phyloP scores from a whole-genome alignment of 2,888 invertebrate genomes.

The Pheosia gnoma region DNA sequence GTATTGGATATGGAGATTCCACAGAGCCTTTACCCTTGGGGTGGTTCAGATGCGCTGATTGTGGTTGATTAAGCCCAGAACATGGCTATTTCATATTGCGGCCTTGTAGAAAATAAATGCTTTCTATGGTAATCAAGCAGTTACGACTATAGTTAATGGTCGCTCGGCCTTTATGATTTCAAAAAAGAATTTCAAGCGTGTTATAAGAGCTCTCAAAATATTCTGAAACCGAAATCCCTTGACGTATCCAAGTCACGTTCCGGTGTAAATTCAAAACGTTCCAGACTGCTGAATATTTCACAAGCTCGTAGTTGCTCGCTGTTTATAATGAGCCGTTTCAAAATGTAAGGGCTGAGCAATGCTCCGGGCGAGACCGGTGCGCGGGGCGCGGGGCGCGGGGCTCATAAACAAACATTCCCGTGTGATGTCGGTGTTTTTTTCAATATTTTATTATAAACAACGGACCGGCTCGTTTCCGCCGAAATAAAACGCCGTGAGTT shows the following conservation, averaged over 20 bases:
- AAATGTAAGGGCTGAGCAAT: conserved; percentile 7
- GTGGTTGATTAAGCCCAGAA: too few relatives aligned
- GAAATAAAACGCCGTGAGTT: conserved; percentile 3
- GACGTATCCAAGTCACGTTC: background rate
- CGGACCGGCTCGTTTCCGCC: conserved; percentile 14
- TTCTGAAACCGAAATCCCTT: conserved; percentile 1
- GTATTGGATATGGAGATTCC: too few relatives aligned
- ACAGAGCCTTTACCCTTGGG: too few relatives aligned
- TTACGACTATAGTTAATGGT: background rate
- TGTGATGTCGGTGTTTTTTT: conserved; percentile 20
- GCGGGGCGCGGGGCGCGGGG: background rate
- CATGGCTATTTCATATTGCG: too few relatives aligned
- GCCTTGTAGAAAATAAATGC: background rate
- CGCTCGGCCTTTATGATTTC: background rate
- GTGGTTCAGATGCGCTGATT: too few relatives aligned
- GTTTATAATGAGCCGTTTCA: conserved; percentile 23
- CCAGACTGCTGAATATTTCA: conserved; percentile 3
- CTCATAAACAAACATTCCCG: conserved; percentile 21
- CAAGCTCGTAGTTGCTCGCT: conserved; percentile 9
- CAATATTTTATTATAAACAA: conserved; percentile 35
- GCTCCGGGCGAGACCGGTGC: background rate
- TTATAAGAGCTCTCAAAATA: background rate
- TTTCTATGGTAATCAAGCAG: background rate
- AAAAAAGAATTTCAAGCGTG: background rate
- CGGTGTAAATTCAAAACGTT: background rate